Evolutionary conservation across 2,888 invertebrate species (phyloP).

Genomic region (Ennomos fuscantarius): DNA sequence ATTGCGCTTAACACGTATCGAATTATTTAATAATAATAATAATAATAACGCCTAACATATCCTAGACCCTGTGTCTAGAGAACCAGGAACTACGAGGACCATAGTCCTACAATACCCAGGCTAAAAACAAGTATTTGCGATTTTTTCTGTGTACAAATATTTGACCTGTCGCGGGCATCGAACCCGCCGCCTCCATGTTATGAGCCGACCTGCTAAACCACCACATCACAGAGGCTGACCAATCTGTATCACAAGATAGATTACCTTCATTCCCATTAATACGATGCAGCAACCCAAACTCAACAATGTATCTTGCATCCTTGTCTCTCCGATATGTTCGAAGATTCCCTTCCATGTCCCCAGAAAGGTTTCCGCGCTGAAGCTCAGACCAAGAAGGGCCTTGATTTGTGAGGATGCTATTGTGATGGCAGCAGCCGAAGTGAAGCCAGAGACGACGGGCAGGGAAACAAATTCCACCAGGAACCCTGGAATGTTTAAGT

Average conservation of each 20-base stretch:
- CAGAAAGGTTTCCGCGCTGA: slow-evolving; percentile 86
- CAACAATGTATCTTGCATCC: slow-evolving; percentile 85
- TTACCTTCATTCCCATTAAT: slow-evolving; percentile 87
- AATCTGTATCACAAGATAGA: slow-evolving; percentile 25
- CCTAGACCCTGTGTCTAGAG: too few species aligned
- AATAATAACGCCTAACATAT: too few species aligned
- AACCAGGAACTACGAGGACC: too few species aligned
- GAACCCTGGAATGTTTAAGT: slow-evolving; percentile 82
- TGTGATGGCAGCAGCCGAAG: slow-evolving; percentile 90
- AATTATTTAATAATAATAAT: too few species aligned
- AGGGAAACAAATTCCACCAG: slow-evolving; percentile 90
- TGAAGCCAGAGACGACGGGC: slow-evolving; percentile 91
- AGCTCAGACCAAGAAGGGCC: slow-evolving; percentile 86
- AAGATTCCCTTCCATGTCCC: slow-evolving; percentile 85
- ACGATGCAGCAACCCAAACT: slow-evolving; percentile 86
- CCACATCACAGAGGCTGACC: too few species aligned
- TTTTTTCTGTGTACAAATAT: too few species aligned
- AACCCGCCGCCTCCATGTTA: too few species aligned
- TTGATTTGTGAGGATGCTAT: slow-evolving; percentile 91
- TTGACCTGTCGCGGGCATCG: too few species aligned
- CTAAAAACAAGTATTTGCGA: too few species aligned
- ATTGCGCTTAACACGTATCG: too few species aligned
- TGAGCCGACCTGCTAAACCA: too few species aligned
- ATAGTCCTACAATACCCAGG: too few species aligned
- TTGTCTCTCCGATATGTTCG: slow-evolving; percentile 80